phyloP scores from a whole-genome alignment of 1,140 invertebrate genomes.

The Leptinotarsa undecemlineata region DNA sequence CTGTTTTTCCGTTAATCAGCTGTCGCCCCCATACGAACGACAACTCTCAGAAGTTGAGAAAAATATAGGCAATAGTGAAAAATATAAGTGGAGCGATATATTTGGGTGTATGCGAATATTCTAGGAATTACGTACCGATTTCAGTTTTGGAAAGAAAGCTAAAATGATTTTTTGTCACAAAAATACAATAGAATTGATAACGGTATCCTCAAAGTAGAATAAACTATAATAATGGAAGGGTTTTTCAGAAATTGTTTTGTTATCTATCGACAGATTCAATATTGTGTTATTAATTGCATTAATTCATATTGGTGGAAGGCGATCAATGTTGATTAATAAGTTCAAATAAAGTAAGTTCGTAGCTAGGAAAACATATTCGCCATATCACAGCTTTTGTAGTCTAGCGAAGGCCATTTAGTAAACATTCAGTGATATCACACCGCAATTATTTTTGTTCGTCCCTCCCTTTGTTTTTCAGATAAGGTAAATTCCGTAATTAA shows the following conservation, averaged over 20 bases:
- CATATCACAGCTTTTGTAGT: background rate
- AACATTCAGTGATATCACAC: background rate
- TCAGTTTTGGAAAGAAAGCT: too few species aligned
- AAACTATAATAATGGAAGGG: too few species aligned
- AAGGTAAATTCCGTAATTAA: background rate
- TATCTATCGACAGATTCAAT: background rate
- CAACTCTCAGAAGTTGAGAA: too few species aligned
- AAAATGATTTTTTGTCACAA: too few species aligned
- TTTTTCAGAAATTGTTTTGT: background rate
- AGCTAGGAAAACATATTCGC: background rate
- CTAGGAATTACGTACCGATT: too few species aligned
- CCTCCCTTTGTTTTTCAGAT: background rate
- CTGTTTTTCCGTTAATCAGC: too few species aligned
- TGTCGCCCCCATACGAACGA: too few species aligned
- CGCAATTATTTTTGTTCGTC: background rate
- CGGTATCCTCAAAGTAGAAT: too few species aligned
- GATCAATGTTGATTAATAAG: background rate
- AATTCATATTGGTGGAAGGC: background rate
- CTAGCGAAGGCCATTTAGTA: background rate
- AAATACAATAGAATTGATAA: too few species aligned
- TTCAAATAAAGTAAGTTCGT: background rate
- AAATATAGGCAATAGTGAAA: too few species aligned
- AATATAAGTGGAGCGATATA: too few species aligned
- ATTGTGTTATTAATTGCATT: background rate
- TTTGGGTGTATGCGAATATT: too few species aligned